These are phyloP conservation scores for Setipinna tenuifilis DNA, from an alignment of 2,797 vertebrate species.

Conservation along the genomic window DNA sequence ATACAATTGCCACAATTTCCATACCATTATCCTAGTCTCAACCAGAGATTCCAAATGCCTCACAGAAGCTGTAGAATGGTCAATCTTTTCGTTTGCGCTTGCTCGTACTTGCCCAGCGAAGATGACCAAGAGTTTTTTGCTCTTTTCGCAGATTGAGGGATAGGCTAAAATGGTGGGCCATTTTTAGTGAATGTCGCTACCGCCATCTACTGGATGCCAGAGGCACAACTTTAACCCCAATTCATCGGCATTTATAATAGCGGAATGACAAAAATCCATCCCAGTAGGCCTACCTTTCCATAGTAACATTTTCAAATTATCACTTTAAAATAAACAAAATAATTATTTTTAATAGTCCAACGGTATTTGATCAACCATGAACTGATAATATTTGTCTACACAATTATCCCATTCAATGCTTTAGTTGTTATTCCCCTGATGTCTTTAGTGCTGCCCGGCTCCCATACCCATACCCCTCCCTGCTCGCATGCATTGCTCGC, in stretches of 20 bases:
- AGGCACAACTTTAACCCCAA: neutral
- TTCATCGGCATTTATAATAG: neutral
- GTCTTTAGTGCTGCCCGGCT: neutral
- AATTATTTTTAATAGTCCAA: too few relatives aligned
- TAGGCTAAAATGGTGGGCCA: too few relatives aligned
- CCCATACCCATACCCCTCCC: neutral
- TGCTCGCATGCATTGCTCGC: neutral
- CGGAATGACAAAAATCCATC: neutral
- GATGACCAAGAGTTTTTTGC: too few relatives aligned
- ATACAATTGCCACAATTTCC: too few relatives aligned
- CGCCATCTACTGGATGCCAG: neutral
- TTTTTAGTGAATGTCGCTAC: neutral
- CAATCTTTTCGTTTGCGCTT: too few relatives aligned
- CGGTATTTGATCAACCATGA: neutral
- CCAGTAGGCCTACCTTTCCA: neutral
- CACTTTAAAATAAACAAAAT: neutral
- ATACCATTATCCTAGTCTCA: too few relatives aligned
- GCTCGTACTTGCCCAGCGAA: too few relatives aligned
- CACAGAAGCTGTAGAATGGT: too few relatives aligned
- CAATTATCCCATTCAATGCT: neutral
- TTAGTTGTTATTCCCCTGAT: constrained; percentile 1
- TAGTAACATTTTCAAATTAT: neutral
- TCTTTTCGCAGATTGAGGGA: too few relatives aligned
- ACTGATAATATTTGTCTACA: neutral
- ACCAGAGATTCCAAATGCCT: too few relatives aligned